Percentiles rank a stretch among this genome's conserved stretches.
These are phyloP conservation scores for Taxidea taxus DNA, from an alignment of 2,113 vertebrate genomes.

Conservation along the genomic window DNA sequence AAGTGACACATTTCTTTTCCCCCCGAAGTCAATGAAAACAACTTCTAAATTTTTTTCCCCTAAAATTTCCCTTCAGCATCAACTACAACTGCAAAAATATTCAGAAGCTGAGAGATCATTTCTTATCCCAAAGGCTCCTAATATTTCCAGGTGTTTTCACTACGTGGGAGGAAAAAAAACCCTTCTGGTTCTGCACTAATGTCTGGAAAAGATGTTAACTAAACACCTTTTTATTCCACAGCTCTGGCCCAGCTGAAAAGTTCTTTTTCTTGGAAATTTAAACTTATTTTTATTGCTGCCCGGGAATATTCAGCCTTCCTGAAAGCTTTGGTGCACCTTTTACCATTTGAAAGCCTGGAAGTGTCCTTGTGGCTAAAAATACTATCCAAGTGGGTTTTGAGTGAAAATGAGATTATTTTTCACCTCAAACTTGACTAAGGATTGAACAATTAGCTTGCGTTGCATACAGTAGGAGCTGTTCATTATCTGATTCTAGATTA, in stretches of 20 bases:
- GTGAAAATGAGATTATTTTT: conserved; percentile 11
- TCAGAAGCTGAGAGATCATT: conserved; percentile 34
- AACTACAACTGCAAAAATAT: conserved; percentile 43
- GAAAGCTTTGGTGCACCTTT: conserved; percentile 36
- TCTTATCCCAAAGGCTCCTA: conserved; percentile 16
- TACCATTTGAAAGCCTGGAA: conserved; percentile 41
- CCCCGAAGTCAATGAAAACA: conserved; percentile 11
- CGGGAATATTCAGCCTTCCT: conserved; percentile 53
- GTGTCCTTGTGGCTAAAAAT: conserved; percentile 12
- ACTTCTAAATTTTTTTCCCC: background rate
- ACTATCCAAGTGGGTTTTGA: background rate
- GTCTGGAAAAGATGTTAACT: conserved; percentile 69
- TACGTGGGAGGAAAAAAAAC: conserved; percentile 39
- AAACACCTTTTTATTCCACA: conserved; percentile 57
- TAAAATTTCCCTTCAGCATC: background rate
- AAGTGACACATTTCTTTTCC: background rate
- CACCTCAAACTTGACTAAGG: background rate
- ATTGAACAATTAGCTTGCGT: background rate
- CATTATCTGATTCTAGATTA: background rate
- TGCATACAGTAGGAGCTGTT: background rate
- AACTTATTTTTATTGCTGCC: conserved; percentile 72
- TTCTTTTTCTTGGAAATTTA: conserved; percentile 72
- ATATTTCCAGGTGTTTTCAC: conserved; percentile 69
- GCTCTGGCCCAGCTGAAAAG: conserved; percentile 20
- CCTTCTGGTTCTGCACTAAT: background rate